Percentiles rank a stretch among this genome's conserved stretches.
phyloP scores from a whole-genome alignment of 2,888 invertebrate genomes.

The Cephus pulcher region DNA sequence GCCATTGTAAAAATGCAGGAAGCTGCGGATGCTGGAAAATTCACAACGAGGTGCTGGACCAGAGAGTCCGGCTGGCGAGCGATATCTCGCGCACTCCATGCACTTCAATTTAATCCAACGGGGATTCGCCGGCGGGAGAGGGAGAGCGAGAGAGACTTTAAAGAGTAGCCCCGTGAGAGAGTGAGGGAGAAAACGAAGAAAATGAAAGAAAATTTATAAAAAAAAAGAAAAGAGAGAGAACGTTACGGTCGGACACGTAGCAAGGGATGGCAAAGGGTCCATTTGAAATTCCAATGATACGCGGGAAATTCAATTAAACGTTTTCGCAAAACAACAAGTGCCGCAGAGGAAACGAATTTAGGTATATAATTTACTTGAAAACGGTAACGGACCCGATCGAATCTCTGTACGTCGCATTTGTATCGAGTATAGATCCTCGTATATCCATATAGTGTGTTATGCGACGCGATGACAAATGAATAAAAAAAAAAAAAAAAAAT shows the following conservation, averaged over 20 bases:
- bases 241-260: neutral
- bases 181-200: neutral
- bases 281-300: constrained; percentile 64
- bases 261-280: neutral
- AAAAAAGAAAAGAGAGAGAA: neutral
- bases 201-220: neutral
- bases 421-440: neutral
- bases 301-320: constrained; percentile 56
- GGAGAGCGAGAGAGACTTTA: neutral
- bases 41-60: neutral
- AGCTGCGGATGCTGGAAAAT: neutral
- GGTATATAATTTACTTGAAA: neutral
- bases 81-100: neutral
- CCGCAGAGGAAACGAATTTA: neutral
- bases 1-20: neutral
- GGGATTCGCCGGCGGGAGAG: neutral
- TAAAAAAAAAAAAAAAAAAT: neutral
- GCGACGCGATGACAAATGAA: neutral
- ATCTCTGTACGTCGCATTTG: neutral
- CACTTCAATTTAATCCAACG: neutral
- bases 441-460: neutral
- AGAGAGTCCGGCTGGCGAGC: neutral
- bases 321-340: neutral
- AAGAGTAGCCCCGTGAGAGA: neutral
- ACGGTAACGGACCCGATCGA: neutral